phyloP scores from a whole-genome alignment of 2,888 invertebrate genomes.

The Epistrophella euchroma region DNA sequence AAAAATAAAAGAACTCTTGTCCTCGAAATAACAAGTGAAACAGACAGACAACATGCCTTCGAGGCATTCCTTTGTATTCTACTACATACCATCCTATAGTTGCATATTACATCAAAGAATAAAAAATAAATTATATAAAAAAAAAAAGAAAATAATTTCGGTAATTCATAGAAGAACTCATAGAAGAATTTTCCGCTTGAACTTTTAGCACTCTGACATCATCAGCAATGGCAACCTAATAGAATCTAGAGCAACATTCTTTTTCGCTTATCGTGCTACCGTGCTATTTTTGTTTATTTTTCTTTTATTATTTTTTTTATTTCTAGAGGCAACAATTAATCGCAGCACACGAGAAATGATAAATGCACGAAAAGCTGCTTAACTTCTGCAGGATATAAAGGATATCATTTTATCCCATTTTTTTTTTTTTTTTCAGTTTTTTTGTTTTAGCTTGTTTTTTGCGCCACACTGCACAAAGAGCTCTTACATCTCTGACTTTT shows the following conservation, averaged over 20 bases:
- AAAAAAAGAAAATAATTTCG: slow-evolving; percentile 38
- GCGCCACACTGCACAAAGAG: slow-evolving; percentile 56
- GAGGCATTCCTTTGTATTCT: slow-evolving; percentile 61
- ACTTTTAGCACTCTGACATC: slow-evolving; percentile 51
- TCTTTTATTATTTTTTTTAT: slow-evolving; percentile 25
- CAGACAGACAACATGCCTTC: slow-evolving; percentile 61
- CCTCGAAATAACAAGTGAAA: slow-evolving; percentile 60
- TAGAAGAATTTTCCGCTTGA: slow-evolving; percentile 37
- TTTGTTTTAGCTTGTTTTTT: slow-evolving; percentile 45
- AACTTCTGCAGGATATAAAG: slow-evolving; percentile 54
- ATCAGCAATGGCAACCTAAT: slow-evolving; percentile 50
- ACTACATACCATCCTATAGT: neutral
- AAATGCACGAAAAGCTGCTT: slow-evolving; percentile 73
- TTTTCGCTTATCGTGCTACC: slow-evolving; percentile 58
- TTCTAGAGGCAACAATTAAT: slow-evolving; percentile 72
- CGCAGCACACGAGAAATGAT: slow-evolving; percentile 60
- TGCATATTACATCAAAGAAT: slow-evolving; percentile 66
- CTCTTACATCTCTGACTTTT: slow-evolving; percentile 41
- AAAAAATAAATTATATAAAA: slow-evolving; percentile 5
- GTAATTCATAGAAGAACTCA: slow-evolving; percentile 45
- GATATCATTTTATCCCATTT: slow-evolving; percentile 44
- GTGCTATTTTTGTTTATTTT: slow-evolving; percentile 35
- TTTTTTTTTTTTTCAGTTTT: neutral
- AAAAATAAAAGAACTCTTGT: slow-evolving; percentile 67
- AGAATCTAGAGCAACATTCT: slow-evolving; percentile 55